Evolutionary conservation across 2,113 vertebrate genomes (phyloP), one percentile per base, ranked within the genome.

Genomic region (Cichladusa arquata): DNA sequence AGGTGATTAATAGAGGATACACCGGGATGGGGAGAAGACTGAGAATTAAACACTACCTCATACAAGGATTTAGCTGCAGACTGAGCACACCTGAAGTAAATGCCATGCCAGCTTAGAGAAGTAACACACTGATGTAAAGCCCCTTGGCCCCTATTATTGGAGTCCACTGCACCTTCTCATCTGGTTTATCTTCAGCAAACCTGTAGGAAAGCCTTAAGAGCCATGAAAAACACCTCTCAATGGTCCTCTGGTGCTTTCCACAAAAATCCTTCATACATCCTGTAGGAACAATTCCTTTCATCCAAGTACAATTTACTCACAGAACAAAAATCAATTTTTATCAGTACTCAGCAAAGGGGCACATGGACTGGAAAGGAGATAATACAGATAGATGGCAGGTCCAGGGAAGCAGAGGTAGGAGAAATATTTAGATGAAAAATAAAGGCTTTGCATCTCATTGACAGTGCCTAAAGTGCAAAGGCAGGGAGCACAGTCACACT

Each of bases 321-420:
- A 70, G 90, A 72, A 66, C 9, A 29, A 90, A 94, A 90, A 95
- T 72, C 61, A 64, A n/a, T 96, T 93, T 81, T 79, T 89, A 87
- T 71, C 90, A 85, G 86, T 69, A 42, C 36, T 85, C 36, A 77
- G 74, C 45, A 77, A 88, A 93, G 3, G 12, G 65, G 45, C 62
- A 76, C 40, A 29, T 7, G 57, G 69, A 57, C 66, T 88, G 42
- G 71, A 71, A 84, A 93, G 50, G 53, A 33, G 36, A 20, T 45
- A 73, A 88, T 42, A 71, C 22, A 88, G 78, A 61, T 28, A 24
- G 8, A 19, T 12, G 26, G 73, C 53, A 76, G 66, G 85, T 61
- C 28, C 50, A 88, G 58, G 58, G 73, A 82, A 90, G 25, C 40
- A 80, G 57, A 76, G 86, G 40, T 24, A 61, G 45, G 15, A 53